Evolutionary conservation across 2,113 vertebrate species (phyloP), one percentile per base, ranked within the genome.

Genomic region (Triplophysa tibetana): DNA sequence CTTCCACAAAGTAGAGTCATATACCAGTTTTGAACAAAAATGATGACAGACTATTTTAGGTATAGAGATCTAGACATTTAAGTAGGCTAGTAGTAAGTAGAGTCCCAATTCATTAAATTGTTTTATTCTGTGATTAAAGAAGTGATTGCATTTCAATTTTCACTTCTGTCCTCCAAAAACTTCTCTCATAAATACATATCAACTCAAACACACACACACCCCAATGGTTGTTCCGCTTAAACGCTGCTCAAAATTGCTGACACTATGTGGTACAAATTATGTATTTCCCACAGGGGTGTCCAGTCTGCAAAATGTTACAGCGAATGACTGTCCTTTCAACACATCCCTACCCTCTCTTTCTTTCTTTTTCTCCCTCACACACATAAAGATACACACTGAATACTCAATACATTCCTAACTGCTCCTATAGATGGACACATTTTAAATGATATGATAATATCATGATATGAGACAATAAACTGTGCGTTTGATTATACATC

Each of bases 241-340:
- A 60, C 21, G 3, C 24, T 72, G 12, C 33, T 73, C 19, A 60
- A 23, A 54, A 60, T 54, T 73, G 33, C 54, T 60, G 70, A 73
- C 70, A 73, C 52, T 41, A 41, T 29, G 33, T 73, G 54, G 33
- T 60, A 73, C 54, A 73, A 43, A 60, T 60, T 14, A 60, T 73
- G 70, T 58, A 60, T 73, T 73, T 73, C n/a, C 70, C 70, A 72
- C 54, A 60, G 70, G 12, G 29, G 19, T 43, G 29, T 73, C 54
- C 70, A 60, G 70, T 73, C 70, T 60, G 33, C 13, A 56, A 72
- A 72, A 50, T 56, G 69, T 38, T 56, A 60, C 26, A 38, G n/a
- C 54, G 69, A 52, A 45, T 69, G 65, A 78, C 64, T 68, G 76
- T 58, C 62, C 64, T 24, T 60, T 56, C 33, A 29, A 38, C 52